Conservation (phyloP, 2,888 invertebrate species). For the Onthophagus sagittarius region DNA sequence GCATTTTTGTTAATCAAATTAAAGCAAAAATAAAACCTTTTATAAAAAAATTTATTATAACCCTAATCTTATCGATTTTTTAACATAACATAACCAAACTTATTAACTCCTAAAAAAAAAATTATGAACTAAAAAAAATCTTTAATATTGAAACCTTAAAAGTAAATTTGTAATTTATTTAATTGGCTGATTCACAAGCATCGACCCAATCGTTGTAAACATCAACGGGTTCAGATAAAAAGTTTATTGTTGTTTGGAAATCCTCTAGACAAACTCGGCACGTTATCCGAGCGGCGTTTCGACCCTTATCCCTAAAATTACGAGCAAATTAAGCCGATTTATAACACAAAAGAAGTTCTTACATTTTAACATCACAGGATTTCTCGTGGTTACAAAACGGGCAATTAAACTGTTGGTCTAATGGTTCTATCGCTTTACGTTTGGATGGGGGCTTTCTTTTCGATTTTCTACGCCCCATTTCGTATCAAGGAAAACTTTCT, state of each 20-base stretch:
- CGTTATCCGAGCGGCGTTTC: conserved; percentile 91
- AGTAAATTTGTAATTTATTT: conserved; percentile 31
- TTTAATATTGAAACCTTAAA: conserved; percentile 2
- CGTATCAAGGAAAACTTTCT: not conserved
- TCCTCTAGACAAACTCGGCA: conserved; percentile 96
- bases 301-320: conserved; percentile 82
- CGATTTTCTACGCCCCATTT: conserved; percentile 94
- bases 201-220: conserved; percentile 99
- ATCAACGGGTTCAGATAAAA: conserved; percentile 95
- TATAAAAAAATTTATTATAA: not conserved
- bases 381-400: conserved; percentile 99
- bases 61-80: not conserved
- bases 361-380: conserved; percentile 99
- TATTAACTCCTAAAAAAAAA: not conserved
- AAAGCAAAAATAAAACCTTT: not conserved
- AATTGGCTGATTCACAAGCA: conserved; percentile 95
- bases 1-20: not conserved
- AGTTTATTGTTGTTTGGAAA: conserved; percentile 94
- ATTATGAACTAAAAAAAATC: not conserved
- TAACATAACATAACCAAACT: conserved; percentile 13
- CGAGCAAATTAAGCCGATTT: conserved; percentile 15
- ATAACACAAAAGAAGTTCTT: conserved; percentile 45
- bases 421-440: conserved; percentile 84
- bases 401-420: conserved; percentile 96
- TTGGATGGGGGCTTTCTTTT: conserved; percentile 97